These are phyloP conservation scores for Craterocephalus amniculus DNA, from an alignment of 2,797 vertebrate species.

Conservation along the genomic window DNA sequence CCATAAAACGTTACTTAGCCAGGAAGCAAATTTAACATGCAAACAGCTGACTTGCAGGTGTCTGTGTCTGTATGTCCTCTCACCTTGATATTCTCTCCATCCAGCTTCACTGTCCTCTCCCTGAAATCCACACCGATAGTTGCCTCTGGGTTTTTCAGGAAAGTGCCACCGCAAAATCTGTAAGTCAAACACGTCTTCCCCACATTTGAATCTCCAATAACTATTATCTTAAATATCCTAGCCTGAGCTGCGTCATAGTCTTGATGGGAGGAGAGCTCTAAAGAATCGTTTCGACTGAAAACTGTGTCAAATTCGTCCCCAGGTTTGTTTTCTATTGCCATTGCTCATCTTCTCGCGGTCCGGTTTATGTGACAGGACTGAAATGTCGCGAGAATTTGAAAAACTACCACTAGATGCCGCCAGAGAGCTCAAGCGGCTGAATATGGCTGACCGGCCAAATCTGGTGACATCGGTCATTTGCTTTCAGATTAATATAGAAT, in stretches of 20 bases:
- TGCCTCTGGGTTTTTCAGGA: constrained; percentile 92
- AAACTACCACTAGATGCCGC: constrained; percentile 2
- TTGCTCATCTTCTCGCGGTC: constrained; percentile 74
- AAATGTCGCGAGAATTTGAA: constrained; percentile 65
- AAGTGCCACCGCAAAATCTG: constrained; percentile 92
- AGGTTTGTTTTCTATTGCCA: constrained; percentile 80
- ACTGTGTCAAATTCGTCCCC: constrained; percentile 71
- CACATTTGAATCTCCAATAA: constrained; percentile 94
- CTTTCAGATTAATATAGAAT: too few species aligned
- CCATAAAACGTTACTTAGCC: not conserved
- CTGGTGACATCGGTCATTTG: too few species aligned
- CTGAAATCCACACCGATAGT: constrained; percentile 96
- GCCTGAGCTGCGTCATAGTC: constrained; percentile 59
- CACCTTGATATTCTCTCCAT: constrained; percentile 94
- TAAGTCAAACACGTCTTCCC: constrained; percentile 95
- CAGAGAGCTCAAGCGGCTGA: not conserved
- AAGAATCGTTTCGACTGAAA: constrained; percentile 64
- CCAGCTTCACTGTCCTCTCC: constrained; percentile 90
- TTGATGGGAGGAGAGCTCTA: constrained; percentile 62
- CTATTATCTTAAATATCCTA: constrained; percentile 94
- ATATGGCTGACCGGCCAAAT: not conserved
- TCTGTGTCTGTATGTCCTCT: constrained; percentile 16
- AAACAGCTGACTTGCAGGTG: not conserved
- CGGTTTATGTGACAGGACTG: not conserved
- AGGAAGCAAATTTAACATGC: not conserved